Base-by-base conservation (phyloP, 2,797 vertebrate genomes). In the Xyrichtys novacula region DNA sequence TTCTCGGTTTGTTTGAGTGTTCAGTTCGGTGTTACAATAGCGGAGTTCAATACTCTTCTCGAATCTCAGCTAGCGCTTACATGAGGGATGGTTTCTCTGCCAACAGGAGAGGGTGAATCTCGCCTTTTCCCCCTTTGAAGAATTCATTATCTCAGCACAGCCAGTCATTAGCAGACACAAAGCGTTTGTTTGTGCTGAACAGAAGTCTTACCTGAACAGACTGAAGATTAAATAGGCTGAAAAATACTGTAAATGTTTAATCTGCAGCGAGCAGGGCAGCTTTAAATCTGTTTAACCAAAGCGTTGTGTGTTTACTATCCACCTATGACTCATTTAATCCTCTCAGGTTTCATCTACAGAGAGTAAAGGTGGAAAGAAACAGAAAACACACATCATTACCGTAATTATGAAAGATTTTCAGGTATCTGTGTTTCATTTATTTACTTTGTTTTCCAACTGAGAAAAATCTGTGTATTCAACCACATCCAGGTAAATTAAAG, bases 301-400 rank as follows among this genome's bases (percentile, higher is more conserved):
- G 59, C 44, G 79, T 90, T 84, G 71, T 86, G 61, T 81, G 85
- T 89, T 87, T 89, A 88, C 84, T 85, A 88, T 72, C 40, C 80
- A 75, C 48, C 82, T 81, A 81, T 85, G 72, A 89, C 86, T 89
- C 84, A 89, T 87, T 85, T 87, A 78, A 19, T 74, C 76, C 50
- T 31, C 70, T 62, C 34, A 34, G 50, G 60, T 74, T 64, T 81
- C 65, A 66, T 75, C 74, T 64, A 6, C 5, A 25, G 43, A 23
- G 43, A 25, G 12, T 16, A 15, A 15, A 46, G 22, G 44, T 7
- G 14, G 23, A 14, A 43, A 15, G 10, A 11, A 46, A 15, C 5
- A 25, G 10, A 11, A 1, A 10, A 15, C 12, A 38, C 14, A 16
- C 15, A 4, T 16, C 15, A 6, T 22, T 43, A 22, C 19, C 14